These are phyloP conservation scores for Euura lappo DNA, from an alignment of 1,140 invertebrate species.

Conservation along the genomic window DNA sequence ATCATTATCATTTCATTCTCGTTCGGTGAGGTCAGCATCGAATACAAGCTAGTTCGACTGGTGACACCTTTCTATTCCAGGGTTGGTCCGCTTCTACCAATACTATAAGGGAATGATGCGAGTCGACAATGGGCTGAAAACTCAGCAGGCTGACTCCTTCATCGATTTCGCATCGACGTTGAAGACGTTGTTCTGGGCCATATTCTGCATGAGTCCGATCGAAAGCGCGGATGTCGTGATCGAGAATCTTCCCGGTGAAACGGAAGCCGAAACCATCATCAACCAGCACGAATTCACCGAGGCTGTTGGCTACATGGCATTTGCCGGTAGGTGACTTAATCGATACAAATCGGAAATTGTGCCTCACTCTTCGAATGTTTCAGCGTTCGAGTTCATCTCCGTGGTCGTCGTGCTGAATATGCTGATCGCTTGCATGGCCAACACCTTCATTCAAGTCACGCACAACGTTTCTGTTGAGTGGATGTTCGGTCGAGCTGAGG, in stretches of 20 bases:
- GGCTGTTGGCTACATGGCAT: conserved; percentile 68
- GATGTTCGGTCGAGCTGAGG: conserved; percentile 65
- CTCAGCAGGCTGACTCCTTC: conserved; percentile 61
- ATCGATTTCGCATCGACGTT: conserved; percentile 65
- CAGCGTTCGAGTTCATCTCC: conserved; percentile 70
- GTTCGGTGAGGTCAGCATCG: conserved; percentile 41
- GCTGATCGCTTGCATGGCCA: conserved; percentile 80
- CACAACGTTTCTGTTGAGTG: conserved; percentile 67
- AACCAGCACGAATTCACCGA: conserved; percentile 68
- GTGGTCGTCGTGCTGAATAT: conserved; percentile 79
- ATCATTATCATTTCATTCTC: conserved; percentile 64
- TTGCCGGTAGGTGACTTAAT: conserved; percentile 53
- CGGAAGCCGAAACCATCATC: conserved; percentile 52
- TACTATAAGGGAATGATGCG: conserved; percentile 69
- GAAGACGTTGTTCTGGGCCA: conserved; percentile 77
- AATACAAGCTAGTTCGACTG: conserved; percentile 3
- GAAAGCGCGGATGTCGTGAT: conserved; percentile 70
- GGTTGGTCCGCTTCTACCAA: conserved; percentile 58
- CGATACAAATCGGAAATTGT: conserved; percentile 2
- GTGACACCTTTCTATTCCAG: conserved; percentile 26
- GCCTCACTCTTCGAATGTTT: neutral
- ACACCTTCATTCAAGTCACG: conserved; percentile 72
- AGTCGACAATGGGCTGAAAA: conserved; percentile 55
- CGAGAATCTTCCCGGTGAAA: conserved; percentile 62
- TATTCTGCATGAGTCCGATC: conserved; percentile 74